These are phyloP conservation scores for Agriopis marginaria DNA, from an alignment of 2,888 invertebrate species.

Conservation along the genomic window DNA sequence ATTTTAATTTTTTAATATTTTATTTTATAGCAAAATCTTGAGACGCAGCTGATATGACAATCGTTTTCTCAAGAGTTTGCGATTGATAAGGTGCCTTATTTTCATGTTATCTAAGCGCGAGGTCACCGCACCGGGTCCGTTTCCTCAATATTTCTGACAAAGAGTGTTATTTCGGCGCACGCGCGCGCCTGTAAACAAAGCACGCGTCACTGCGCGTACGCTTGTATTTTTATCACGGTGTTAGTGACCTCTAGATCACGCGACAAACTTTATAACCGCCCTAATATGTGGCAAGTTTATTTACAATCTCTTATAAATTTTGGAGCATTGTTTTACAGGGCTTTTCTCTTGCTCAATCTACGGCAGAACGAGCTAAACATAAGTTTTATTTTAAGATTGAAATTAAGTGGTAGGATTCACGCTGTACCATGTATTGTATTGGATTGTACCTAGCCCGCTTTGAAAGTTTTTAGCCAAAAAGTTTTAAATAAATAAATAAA, in stretches of 20 bases:
- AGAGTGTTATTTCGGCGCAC: slow-evolving; percentile 51
- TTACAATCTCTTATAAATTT: too few species aligned
- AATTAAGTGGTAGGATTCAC: too few species aligned
- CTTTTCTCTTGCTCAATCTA: too few species aligned
- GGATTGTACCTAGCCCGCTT: too few species aligned
- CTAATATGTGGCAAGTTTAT: not conserved
- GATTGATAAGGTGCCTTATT: slow-evolving; percentile 22
- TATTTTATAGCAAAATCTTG: too few species aligned
- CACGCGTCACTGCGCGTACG: slow-evolving; percentile 41
- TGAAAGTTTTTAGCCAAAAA: too few species aligned
- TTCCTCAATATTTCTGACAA: slow-evolving; percentile 41
- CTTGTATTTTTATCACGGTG: slow-evolving; percentile 52
- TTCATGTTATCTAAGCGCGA: slow-evolving; percentile 19
- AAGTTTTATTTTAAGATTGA: too few species aligned
- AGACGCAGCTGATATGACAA: not conserved
- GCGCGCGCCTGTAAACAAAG: slow-evolving; percentile 45
- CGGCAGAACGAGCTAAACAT: too few species aligned
- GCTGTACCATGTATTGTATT: too few species aligned
- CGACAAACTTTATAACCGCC: slow-evolving; percentile 3
- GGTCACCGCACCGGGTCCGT: slow-evolving; percentile 27
- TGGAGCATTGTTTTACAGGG: too few species aligned
- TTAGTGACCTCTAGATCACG: slow-evolving; percentile 41
- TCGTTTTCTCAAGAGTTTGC: not conserved
- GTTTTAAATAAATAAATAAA: too few species aligned
- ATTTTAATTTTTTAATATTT: too few species aligned